Evolutionary conservation across 2,113 vertebrate genomes (phyloP).

Genomic region (Nibea albiflora): DNA sequence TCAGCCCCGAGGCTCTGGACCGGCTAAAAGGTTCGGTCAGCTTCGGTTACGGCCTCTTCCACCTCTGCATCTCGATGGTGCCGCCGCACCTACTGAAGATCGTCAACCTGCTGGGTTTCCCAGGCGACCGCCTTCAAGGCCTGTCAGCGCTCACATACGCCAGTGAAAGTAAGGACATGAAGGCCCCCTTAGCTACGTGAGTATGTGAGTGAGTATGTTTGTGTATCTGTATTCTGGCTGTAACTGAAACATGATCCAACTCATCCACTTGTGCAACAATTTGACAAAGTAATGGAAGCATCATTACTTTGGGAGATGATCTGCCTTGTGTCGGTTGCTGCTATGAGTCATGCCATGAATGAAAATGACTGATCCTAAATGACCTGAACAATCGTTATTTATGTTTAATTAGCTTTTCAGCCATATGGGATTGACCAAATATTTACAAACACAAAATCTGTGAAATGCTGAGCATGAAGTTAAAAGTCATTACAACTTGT

Average conservation of each 20-base stretch:
- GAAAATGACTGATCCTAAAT: neutral
- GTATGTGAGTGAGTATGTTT: conserved; percentile 87
- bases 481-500: neutral
- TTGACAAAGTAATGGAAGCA: conserved; percentile 6
- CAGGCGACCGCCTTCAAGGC: conserved; percentile 96
- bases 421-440: neutral
- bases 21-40: conserved; percentile 98
- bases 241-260: neutral
- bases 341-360: neutral
- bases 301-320: neutral
- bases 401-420: neutral
- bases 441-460: neutral
- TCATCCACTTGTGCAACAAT: neutral
- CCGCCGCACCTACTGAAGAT: conserved; percentile 99
- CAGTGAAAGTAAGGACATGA: conserved; percentile 99
- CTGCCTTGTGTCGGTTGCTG: neutral
- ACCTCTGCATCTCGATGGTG: conserved; percentile 99
- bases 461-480: neutral
- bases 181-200: conserved; percentile 99
- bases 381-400: neutral
- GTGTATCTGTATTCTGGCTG: conserved; percentile 31
- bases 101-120: conserved; percentile 99
- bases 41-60: conserved; percentile 98
- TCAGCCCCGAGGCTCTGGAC: conserved; percentile 91
- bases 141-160: conserved; percentile 93